Percentiles rank a stretch among this genome's conserved stretches.
These are phyloP conservation scores for Campylomormyrus tamandua DNA, from an alignment of 2,113 vertebrate genomes.

Conservation along the genomic window DNA sequence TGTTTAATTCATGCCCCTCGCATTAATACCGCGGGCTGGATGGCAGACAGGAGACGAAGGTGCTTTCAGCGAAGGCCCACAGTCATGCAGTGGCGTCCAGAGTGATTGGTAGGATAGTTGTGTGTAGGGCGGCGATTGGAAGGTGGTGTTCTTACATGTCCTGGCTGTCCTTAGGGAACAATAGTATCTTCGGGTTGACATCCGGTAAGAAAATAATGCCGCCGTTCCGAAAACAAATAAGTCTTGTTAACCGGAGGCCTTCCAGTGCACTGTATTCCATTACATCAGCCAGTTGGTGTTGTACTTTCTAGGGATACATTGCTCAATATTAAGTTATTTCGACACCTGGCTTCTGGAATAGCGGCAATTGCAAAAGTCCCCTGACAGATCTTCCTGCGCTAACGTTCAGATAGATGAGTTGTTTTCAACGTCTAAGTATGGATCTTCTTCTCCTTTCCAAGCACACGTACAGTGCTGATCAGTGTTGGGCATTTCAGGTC, in stretches of 20 bases:
- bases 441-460: neutral
- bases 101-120: neutral
- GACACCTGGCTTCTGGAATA: neutral
- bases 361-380: neutral
- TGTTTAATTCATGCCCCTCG: conserved; percentile 38
- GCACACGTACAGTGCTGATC: neutral
- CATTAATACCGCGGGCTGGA: conserved; percentile 40
- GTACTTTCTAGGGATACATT: neutral
- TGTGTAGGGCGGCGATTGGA: neutral
- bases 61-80: neutral
- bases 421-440: neutral
- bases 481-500: too few species aligned
- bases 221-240: neutral
- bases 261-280: neutral
- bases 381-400: neutral
- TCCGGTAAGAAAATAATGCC: neutral
- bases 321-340: neutral
- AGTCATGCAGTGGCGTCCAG: neutral
- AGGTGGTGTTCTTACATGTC: neutral
- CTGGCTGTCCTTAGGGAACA: neutral
- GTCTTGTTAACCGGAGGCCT: neutral
- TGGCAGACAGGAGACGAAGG: conserved; percentile 8
- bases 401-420: neutral
- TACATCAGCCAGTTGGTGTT: neutral
- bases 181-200: neutral